phyloP scores from a whole-genome alignment of 2,888 invertebrate genomes.

The Lithophane leautieri region DNA sequence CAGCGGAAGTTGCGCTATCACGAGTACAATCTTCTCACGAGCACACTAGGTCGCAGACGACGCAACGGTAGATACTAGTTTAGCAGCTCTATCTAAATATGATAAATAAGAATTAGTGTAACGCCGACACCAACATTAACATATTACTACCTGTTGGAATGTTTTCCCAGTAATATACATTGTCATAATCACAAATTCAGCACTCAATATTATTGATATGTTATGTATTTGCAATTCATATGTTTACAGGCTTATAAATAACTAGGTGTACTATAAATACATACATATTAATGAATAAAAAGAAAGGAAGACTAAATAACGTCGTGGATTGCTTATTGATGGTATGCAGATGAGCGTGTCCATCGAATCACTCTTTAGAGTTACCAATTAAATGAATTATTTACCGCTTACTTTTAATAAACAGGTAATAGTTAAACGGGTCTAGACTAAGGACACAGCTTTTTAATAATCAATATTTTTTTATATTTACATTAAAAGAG shows the following conservation, averaged over 20 bases:
- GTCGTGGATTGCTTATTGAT: conserved; percentile 57
- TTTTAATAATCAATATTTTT: not conserved
- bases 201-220: conserved; percentile 59
- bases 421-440: not conserved
- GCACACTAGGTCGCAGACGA: conserved; percentile 81
- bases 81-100: conserved; percentile 68
- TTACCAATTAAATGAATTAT: conserved; percentile 51
- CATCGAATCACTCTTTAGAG: conserved; percentile 32
- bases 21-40: conserved; percentile 79
- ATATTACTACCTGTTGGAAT: conserved; percentile 57
- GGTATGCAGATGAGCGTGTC: conserved; percentile 46
- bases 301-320: conserved; percentile 62
- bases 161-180: conserved; percentile 44
- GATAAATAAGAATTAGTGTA: conserved; percentile 74
- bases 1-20: conserved; percentile 59
- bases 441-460: not conserved
- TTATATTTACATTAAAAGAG: not conserved
- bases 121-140: conserved; percentile 63
- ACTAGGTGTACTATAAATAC: conserved; percentile 57
- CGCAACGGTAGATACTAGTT: conserved; percentile 81
- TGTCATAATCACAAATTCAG: conserved; percentile 55
- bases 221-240: conserved; percentile 65
- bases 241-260: conserved; percentile 61
- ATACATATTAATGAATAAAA: conserved; percentile 65
- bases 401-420: conserved; percentile 11